These are phyloP conservation scores for Rhopalosiphum nymphaeae DNA, from an alignment of 2,888 invertebrate species.

Conservation along the genomic window DNA sequence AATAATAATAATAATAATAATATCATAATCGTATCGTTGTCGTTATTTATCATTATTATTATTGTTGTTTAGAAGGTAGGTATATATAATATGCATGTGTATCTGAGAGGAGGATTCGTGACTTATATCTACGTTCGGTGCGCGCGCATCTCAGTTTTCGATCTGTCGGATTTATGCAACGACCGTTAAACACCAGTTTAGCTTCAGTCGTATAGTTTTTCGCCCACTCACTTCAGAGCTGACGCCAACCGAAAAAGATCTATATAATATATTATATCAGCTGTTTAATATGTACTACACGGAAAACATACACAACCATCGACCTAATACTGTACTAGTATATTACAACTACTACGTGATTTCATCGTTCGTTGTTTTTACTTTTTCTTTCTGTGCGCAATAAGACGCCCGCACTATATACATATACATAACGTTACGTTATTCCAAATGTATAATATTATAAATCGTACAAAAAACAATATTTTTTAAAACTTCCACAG, in stretches of 20 bases:
- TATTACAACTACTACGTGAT: constrained; percentile 1
- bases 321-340: neutral
- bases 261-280: neutral
- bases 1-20: neutral
- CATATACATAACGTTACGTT: neutral
- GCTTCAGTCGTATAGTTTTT: neutral
- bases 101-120: constrained; percentile 32
- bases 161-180: constrained; percentile 53
- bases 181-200: neutral
- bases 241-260: neutral
- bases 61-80: constrained; percentile 38
- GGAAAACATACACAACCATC: neutral
- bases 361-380: constrained; percentile 34
- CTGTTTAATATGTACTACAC: neutral
- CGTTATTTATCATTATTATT: constrained; percentile 30
- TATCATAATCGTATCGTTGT: constrained; percentile 10
- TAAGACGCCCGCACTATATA: neutral
- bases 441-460: neutral
- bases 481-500: neutral
- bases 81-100: neutral
- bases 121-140: neutral
- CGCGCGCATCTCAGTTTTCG: constrained; percentile 20
- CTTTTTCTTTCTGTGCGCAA: neutral
- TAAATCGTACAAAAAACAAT: neutral
- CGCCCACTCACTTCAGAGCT: constrained; percentile 1